phyloP scores from a whole-genome alignment of 1,140 invertebrate genomes.

The Aphidius gifuensis region DNA sequence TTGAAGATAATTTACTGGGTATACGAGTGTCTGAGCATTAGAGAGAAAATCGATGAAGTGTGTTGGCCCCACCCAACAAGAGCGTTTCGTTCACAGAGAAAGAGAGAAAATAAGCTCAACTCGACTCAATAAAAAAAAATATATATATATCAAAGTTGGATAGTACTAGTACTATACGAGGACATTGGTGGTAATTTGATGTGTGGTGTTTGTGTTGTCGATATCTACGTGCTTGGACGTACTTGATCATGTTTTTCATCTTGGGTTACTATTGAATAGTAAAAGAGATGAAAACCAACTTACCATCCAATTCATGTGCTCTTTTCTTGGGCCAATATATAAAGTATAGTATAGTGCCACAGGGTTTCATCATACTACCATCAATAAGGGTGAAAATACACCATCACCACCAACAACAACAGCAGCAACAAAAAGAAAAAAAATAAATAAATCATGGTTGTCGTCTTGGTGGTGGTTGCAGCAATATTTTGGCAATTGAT shows the following conservation, averaged over 20 bases:
- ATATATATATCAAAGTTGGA: conserved; percentile 23
- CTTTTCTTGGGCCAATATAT: neutral
- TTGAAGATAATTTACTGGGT: too few relatives aligned
- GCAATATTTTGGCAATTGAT: conserved; percentile 24
- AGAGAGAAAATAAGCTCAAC: neutral
- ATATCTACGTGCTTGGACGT: conserved; percentile 20
- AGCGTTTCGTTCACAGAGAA: neutral
- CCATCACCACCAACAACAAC: neutral
- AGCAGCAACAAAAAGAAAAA: neutral
- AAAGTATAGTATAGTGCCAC: too few relatives aligned
- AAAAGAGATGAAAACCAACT: neutral
- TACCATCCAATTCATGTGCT: neutral
- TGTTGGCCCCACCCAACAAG: too few relatives aligned
- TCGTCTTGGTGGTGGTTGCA: conserved; percentile 12
- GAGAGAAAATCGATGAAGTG: too few relatives aligned
- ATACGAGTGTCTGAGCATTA: too few relatives aligned
- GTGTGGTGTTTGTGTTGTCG: conserved; percentile 21
- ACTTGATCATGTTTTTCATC: neutral
- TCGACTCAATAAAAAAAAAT: conserved; percentile 18
- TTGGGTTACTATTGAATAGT: too few relatives aligned
- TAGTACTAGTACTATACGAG: too few relatives aligned
- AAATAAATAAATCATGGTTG: too few relatives aligned
- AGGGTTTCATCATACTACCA: too few relatives aligned
- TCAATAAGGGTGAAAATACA: neutral
- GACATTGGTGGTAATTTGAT: conserved; percentile 10